Base-by-base conservation (phyloP, 2,888 invertebrate species). In the Nemotelus pantherinus region DNA sequence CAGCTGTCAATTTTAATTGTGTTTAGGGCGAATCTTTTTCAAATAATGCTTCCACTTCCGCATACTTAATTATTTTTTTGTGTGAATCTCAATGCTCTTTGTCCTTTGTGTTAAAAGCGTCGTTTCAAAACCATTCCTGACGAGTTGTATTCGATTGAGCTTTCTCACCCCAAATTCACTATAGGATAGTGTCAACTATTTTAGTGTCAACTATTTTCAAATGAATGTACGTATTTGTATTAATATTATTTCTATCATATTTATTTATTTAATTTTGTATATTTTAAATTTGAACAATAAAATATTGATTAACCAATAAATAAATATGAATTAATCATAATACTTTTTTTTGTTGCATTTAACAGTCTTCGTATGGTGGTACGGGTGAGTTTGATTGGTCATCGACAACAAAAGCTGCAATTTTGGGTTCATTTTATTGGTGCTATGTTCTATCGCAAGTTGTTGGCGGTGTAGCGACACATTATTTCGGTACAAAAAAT, bases 381-480 rank as follows among this genome's bases (percentile, higher is more conserved):
- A 58, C 45, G 39, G 81, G 80, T 68, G 81, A 92, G 81, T 90
- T 92, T 81, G 88, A 91, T 78, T 93, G 92, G 93, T 90, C 90
- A 79, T 88, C 90, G 47, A 85, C 89, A 47, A 88, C 90, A n/a
- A 92, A 92, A 84, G 90, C 91, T 9, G 88, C 90, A 77, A 91
- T 93, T 77, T 84, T 92, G 58, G 89, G 92, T 68, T 92, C 92
- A 2, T 93, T 93, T 85, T 93, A 92, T 85, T 92, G 92, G 92
- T 92, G 92, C 80, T 93, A 93, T 85, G 92, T 93, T 78, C 85
- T 93, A 10, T 92, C 92, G 0, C 93, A 93, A 87, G 87, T 88
- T 60, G 91, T 91, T 44, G 93, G 93, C 10, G 93, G 93, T 45
- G 87, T 92, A 80, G 90, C 93, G 45, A 92, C 93, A 2, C 93